phyloP scores from a whole-genome alignment of 2,888 invertebrate genomes.

The Noctua janthe region DNA sequence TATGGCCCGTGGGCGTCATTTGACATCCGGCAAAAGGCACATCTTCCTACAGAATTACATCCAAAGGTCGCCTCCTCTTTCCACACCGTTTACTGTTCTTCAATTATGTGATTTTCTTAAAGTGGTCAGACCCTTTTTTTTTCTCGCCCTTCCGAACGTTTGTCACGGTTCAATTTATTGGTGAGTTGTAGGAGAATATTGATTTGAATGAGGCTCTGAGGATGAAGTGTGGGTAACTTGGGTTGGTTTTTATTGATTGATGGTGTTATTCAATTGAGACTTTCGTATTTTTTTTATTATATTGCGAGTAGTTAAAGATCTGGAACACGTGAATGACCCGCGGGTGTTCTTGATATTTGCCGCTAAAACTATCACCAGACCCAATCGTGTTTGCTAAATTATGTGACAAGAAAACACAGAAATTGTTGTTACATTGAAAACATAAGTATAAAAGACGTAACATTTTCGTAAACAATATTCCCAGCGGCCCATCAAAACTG shows the following conservation, averaged over 20 bases:
- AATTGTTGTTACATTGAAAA: not conserved
- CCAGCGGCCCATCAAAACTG: not conserved
- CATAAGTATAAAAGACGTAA: not conserved
- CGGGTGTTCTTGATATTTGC: not conserved
- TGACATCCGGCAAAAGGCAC: conserved; percentile 82
- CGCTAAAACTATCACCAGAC: not conserved
- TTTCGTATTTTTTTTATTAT: not conserved
- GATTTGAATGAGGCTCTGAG: conserved; percentile 51
- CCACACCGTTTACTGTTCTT: conserved; percentile 89
- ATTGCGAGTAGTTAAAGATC: not conserved
- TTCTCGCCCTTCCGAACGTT: conserved; percentile 69
- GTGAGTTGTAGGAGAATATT: conserved; percentile 69
- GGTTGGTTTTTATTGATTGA: conserved; percentile 23
- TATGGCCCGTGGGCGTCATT: conserved; percentile 79
- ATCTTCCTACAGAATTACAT: conserved; percentile 81
- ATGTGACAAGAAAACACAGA: not conserved
- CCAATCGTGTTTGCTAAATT: not conserved
- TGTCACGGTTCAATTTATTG: conserved; percentile 78
- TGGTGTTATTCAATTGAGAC: conserved; percentile 1
- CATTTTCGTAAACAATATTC: not conserved
- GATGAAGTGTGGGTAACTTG: conserved; percentile 9
- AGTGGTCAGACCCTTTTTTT: conserved; percentile 85
- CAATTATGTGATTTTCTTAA: conserved; percentile 90
- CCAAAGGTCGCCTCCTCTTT: conserved; percentile 82
- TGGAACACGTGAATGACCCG: not conserved